A percentile compares a stretch with the other conserved stretches of the same genome.
Evolutionary conservation across 1,140 invertebrate species (phyloP).

Genomic region (Campoletis sonorensis): DNA sequence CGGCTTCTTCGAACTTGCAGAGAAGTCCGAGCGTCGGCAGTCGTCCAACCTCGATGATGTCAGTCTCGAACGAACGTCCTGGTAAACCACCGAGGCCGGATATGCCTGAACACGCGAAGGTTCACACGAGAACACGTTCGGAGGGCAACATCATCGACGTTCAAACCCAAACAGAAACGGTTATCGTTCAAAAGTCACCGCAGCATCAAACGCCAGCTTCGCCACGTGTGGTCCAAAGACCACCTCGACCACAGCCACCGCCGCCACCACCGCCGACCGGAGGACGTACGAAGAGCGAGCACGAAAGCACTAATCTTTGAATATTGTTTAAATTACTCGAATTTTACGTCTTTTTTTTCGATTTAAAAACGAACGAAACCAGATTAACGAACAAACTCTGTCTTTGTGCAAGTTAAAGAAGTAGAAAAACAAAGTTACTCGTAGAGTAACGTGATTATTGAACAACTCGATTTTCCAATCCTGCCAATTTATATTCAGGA

Average conservation of each 20-base stretch:
- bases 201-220: constrained; percentile 68
- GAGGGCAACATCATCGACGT: constrained; percentile 77
- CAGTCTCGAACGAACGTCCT: constrained; percentile 68
- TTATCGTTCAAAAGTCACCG: constrained; percentile 64
- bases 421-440: not conserved
- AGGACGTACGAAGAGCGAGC: constrained; percentile 66
- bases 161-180: constrained; percentile 68
- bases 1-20: constrained; percentile 71
- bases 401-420: not conserved
- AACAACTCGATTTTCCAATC: constrained; percentile 4
- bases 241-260: constrained; percentile 73
- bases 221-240: constrained; percentile 70
- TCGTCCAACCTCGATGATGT: constrained; percentile 68
- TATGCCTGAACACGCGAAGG: constrained; percentile 63
- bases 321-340: not conserved
- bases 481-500: constrained; percentile 8
- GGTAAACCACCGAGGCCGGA: constrained; percentile 74
- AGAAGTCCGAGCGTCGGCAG: constrained; percentile 74
- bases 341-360: not conserved
- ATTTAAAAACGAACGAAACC: not conserved
- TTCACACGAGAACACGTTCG: constrained; percentile 74
- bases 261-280: constrained; percentile 72
- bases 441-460: constrained; percentile 2
- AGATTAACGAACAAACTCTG: constrained; percentile 31
- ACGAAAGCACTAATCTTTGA: constrained; percentile 76